These are phyloP conservation scores for Pipistrellus nathusii DNA, from an alignment of 2,797 vertebrate species.

Conservation along the genomic window DNA sequence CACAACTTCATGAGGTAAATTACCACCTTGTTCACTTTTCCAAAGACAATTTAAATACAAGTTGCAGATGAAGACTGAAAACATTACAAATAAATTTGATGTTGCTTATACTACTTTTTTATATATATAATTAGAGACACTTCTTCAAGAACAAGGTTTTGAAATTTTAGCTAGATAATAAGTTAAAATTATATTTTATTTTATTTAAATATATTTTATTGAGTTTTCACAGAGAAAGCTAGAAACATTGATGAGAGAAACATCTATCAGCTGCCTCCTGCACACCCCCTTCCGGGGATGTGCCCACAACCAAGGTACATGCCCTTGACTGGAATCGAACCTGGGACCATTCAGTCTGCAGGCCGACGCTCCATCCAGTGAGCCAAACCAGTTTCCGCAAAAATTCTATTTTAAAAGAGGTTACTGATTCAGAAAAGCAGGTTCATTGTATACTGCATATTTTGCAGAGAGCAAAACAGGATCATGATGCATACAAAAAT, in stretches of 20 bases:
- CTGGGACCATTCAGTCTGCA: too few species aligned
- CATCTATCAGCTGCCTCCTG: too few species aligned
- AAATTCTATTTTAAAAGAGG: background rate
- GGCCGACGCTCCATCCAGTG: too few species aligned
- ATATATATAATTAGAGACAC: background rate
- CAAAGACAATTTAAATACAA: constrained; percentile 49
- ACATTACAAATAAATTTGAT: background rate
- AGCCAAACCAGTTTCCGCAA: background rate
- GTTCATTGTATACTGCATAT: background rate
- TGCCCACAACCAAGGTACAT: too few species aligned
- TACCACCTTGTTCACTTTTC: background rate
- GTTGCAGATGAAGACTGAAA: background rate
- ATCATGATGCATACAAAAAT: background rate
- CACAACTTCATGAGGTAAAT: constrained; percentile 53
- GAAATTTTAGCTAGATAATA: constrained; percentile 5
- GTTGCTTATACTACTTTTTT: background rate
- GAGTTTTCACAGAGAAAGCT: too few species aligned
- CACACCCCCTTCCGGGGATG: too few species aligned
- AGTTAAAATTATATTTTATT: constrained; percentile 20
- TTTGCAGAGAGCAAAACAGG: constrained; percentile 27
- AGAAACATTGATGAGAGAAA: too few species aligned
- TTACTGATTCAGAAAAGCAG: background rate
- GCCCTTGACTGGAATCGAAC: too few species aligned
- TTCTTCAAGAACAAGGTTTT: constrained; percentile 34
- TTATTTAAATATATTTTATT: too few species aligned